These are phyloP conservation scores for Platygyra sinensis DNA, from an alignment of 64 coral and sea anemone genomes.

Conservation along the genomic window DNA sequence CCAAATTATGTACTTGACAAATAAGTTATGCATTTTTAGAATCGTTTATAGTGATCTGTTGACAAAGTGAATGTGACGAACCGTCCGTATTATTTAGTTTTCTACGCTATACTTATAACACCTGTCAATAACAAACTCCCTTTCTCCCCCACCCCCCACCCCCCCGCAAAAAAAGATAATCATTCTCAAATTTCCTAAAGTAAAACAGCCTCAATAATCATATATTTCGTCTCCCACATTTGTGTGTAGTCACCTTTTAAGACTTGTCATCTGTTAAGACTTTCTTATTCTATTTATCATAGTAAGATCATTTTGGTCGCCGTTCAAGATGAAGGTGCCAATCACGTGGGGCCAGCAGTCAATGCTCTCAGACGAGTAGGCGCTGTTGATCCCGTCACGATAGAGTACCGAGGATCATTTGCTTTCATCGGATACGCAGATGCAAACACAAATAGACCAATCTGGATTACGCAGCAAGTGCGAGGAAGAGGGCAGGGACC, in stretches of 20 bases:
- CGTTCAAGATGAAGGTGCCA: conserved; percentile 25
- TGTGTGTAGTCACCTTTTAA: not conserved
- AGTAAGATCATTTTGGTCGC: conserved; percentile 29
- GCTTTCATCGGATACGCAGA: conserved; percentile 29
- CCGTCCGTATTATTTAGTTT: no score
- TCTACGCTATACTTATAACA: no score
- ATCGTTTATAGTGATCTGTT: no score
- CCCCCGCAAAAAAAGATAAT: no score
- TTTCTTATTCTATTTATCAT: not conserved
- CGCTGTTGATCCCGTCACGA: not conserved
- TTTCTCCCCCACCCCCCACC: no score
- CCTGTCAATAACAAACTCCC: no score
- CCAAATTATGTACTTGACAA: no score
- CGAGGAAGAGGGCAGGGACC: conserved; percentile 20
- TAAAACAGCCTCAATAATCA: not conserved
- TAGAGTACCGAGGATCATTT: conserved; percentile 1
- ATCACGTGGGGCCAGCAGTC: not conserved
- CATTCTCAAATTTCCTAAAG: not conserved
- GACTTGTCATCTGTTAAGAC: no score
- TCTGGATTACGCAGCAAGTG: conserved; percentile 28
- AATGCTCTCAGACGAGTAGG: conserved; percentile 5
- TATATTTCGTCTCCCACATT: not conserved
- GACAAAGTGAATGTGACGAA: no score
- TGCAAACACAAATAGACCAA: not conserved
- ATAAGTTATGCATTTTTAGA: no score